phyloP scores from a whole-genome alignment of 2,797 vertebrate species.

The Alfaro cultratus region DNA sequence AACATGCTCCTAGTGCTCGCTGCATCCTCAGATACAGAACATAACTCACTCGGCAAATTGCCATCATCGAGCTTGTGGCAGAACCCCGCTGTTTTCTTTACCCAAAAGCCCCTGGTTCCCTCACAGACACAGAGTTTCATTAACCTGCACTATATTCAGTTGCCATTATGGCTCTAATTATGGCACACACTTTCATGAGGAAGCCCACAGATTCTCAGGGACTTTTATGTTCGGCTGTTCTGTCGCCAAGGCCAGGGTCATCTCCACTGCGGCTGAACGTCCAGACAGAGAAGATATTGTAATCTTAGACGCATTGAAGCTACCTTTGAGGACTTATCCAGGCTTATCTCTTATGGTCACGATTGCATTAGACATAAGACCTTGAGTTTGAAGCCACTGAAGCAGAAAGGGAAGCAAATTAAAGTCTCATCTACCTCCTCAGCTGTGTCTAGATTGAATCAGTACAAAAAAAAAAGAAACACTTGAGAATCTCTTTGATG shows the following conservation, averaged over 20 bases:
- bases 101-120: slow-evolving; percentile 82
- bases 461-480: slow-evolving; percentile 46
- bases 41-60: slow-evolving; percentile 87
- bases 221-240: slow-evolving; percentile 71
- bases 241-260: slow-evolving; percentile 75
- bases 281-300: slow-evolving; percentile 64
- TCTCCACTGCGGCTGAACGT: slow-evolving; percentile 41
- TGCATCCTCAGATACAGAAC: slow-evolving; percentile 76
- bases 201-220: slow-evolving; percentile 67
- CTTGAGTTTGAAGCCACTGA: slow-evolving; percentile 68
- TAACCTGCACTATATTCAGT: slow-evolving; percentile 82
- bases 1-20: slow-evolving; percentile 75
- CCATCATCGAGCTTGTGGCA: slow-evolving; percentile 82
- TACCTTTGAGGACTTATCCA: slow-evolving; percentile 73
- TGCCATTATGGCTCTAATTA: slow-evolving; percentile 86
- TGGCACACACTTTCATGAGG: slow-evolving; percentile 77
- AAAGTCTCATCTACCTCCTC: slow-evolving; percentile 75
- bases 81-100: slow-evolving; percentile 83
- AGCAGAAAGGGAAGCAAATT: slow-evolving; percentile 77
- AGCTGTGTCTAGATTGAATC: slow-evolving; percentile 71
- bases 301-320: slow-evolving; percentile 78
- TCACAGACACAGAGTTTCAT: slow-evolving; percentile 80
- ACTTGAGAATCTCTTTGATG: slow-evolving; percentile 30
- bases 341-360: slow-evolving; percentile 77
- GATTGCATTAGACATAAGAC: slow-evolving; percentile 72